These are phyloP conservation scores for Xestia rhomboidea DNA, from an alignment of 2,888 invertebrate species.

Conservation along the genomic window DNA sequence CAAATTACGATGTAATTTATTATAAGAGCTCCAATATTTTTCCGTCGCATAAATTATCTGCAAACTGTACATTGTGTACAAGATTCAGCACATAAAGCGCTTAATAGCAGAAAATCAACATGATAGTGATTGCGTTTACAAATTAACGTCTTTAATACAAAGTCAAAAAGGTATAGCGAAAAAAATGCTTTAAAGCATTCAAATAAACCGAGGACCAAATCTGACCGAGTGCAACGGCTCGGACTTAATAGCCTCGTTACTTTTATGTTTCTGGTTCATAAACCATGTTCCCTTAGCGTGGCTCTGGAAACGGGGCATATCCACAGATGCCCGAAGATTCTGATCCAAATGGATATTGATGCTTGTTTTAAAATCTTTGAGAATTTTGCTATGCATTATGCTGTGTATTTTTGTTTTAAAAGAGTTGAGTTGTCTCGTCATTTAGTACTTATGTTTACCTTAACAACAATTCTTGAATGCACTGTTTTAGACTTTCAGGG, in stretches of 20 bases:
- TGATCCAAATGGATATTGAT: constrained; percentile 57
- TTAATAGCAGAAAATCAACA: constrained; percentile 10
- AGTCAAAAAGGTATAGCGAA: constrained; percentile 20
- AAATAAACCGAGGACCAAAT: constrained; percentile 65
- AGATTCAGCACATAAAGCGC: neutral
- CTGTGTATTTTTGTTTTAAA: neutral
- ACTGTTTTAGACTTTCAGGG: no score
- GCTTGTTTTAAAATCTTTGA: constrained; percentile 23
- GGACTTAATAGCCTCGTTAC: constrained; percentile 73
- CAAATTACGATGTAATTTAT: constrained; percentile 20
- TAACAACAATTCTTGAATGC: no score
- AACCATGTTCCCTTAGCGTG: constrained; percentile 66
- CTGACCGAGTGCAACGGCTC: constrained; percentile 74
- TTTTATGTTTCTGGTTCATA: constrained; percentile 76
- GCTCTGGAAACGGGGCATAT: constrained; percentile 52
- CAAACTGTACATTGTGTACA: constrained; percentile 7
- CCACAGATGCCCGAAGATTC: constrained; percentile 42
- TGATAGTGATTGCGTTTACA: constrained; percentile 9
- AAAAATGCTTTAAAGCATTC: constrained; percentile 65
- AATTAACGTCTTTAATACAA: constrained; percentile 31
- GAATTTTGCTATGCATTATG: neutral
- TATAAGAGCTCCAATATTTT: constrained; percentile 14
- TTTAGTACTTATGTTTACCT: no score
- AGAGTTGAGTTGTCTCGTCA: no score
- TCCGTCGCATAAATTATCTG: neutral